Percentiles rank a stretch among this genome's conserved stretches.
Conservation (phyloP, 1,140 invertebrate genomes). For the Halictus rubicundus region DNA sequence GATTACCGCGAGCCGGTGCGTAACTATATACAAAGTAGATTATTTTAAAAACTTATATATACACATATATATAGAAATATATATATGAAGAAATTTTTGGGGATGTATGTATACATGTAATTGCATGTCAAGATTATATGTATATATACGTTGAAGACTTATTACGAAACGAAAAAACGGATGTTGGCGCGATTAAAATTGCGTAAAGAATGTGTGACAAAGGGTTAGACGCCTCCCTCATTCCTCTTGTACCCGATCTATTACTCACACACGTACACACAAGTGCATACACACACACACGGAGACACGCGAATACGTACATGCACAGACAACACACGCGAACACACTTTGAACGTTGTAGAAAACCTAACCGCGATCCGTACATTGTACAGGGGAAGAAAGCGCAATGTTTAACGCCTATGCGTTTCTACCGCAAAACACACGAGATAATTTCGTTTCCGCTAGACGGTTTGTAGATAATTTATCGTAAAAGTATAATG, state of each 20-base stretch:
- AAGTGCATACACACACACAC: constrained; percentile 9
- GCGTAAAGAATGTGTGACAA: constrained; percentile 48
- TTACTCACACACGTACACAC: constrained; percentile 22
- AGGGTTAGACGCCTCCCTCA: constrained; percentile 54
- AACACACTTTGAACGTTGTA: constrained; percentile 1
- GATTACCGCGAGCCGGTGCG: constrained; percentile 56
- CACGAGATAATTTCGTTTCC: constrained; percentile 24
- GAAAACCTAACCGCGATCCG: background rate
- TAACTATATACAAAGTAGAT: constrained; percentile 57
- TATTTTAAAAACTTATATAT: constrained; percentile 47
- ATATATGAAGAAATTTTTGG: constrained; percentile 52
- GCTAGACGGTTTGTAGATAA: constrained; percentile 57
- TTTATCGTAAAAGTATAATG: constrained; percentile 34
- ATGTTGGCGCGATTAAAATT: constrained; percentile 60
- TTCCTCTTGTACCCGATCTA: constrained; percentile 52
- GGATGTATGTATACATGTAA: constrained; percentile 59
- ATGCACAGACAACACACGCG: background rate
- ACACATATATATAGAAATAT: constrained; percentile 52
- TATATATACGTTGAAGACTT: constrained; percentile 64
- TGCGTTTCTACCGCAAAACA: constrained; percentile 25
- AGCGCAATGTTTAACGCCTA: constrained; percentile 28
- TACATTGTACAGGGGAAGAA: constrained; percentile 11
- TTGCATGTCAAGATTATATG: constrained; percentile 55
- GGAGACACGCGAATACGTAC: background rate
- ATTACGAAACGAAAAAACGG: constrained; percentile 43